Conservation (phyloP, 1,140 invertebrate genomes). For the Chlorops oryzae region DNA sequence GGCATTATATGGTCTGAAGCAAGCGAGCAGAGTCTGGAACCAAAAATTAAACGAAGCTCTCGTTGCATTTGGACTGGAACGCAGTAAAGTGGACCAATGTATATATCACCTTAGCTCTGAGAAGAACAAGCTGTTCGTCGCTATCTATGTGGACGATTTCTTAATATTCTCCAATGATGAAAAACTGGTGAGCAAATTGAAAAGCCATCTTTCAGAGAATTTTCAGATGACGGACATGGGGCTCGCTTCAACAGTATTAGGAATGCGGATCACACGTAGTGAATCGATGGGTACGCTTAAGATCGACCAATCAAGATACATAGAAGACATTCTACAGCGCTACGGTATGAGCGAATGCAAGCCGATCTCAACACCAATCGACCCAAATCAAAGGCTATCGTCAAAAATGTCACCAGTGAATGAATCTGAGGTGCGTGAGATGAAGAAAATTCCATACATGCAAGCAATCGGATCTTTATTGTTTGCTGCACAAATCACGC, state of each 20-base stretch:
- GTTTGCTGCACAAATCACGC: constrained; percentile 32
- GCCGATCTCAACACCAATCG: constrained; percentile 8
- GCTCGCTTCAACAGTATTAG: constrained; percentile 1
- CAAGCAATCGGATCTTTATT: constrained; percentile 35
- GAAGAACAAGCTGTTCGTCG: constrained; percentile 6
- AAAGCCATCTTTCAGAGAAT: constrained; percentile 1
- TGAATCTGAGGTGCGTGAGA: no score
- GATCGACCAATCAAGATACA: constrained; percentile 1
- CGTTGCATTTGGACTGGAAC: constrained; percentile 13
- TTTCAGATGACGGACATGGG: constrained; percentile 12
- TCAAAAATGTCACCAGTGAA: no score
- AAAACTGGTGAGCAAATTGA: background rate
- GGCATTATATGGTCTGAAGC: constrained; percentile 29
- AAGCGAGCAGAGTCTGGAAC: constrained; percentile 6
- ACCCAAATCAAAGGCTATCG: background rate
- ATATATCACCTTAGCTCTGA: constrained; percentile 6
- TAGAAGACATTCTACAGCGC: background rate
- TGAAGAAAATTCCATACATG: constrained; percentile 18
- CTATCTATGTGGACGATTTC: constrained; percentile 13
- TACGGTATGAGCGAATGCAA: constrained; percentile 10
- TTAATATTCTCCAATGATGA: constrained; percentile 1
- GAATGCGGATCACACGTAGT: constrained; percentile 5
- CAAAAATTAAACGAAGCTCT: background rate
- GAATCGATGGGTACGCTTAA: background rate
- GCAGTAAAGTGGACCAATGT: constrained; percentile 18